Evolutionary conservation across 2,797 vertebrate genomes (phyloP), one percentile per base, ranked within the genome.

Genomic region (Falco biarmicus): DNA sequence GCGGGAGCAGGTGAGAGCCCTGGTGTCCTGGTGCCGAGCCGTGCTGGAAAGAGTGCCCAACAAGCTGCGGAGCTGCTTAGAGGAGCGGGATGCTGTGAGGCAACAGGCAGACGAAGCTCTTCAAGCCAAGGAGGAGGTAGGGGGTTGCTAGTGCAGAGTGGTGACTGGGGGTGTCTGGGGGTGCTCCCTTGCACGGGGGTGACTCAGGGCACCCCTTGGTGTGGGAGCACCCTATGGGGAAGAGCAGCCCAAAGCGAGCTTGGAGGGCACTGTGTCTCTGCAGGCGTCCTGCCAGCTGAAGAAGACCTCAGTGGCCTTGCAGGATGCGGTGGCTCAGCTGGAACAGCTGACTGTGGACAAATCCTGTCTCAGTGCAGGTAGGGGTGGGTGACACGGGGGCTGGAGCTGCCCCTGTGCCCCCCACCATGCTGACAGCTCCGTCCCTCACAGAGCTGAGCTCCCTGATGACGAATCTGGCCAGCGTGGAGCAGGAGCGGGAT

Each of bases 41-140:
- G 76, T 94, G 5, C 97, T 99, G 66, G 91, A 83, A 17, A 97
- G 70, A n/a, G 93, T 98, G 96, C 96, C 94, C 22, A 89, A 98
- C 94, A 99, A 98, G 87, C 97, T 98, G 54, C 97, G 94, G 96
- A 97, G 96, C 61, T 97, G 97, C 96, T 90, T 98, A 83, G 97
- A 96, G 65, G 97, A 99, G 89, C 98, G 64, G 81, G 97, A 98
- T 22, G 96, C 98, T 66, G 98, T 98, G 98, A 98, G 73, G 90
- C 90, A 73, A 47, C 68, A n/a, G 87, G 98, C 98, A 75, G 98
- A 99, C 8, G 97, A 98, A 50, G 98, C 98, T 39, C 86, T 92
- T 15, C 83, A n/a, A 87, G 92, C 90, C 80, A 94, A 92, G 51
- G 56, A 95, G 69, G 28, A 97, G 96, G 95, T 96, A 91, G 24